phyloP scores from a whole-genome alignment of 1,140 invertebrate genomes.

The Bombus balteatus region DNA sequence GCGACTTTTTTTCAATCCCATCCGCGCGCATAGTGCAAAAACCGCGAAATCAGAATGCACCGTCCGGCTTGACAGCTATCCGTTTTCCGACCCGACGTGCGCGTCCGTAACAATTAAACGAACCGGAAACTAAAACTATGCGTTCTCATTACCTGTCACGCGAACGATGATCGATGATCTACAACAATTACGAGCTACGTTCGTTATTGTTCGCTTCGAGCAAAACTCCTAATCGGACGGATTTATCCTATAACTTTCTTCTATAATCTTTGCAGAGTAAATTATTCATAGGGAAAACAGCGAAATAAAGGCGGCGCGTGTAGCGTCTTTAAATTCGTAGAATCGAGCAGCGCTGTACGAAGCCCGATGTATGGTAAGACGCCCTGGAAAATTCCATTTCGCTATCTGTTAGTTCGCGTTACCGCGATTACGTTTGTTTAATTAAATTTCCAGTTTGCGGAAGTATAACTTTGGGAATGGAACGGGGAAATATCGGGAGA shows the following conservation, averaged over 20 bases:
- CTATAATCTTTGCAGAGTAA: not conserved
- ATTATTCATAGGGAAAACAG: not conserved
- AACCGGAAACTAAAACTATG: conserved; percentile 43
- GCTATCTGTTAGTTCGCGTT: not conserved
- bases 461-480: not conserved
- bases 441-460: not conserved
- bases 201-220: not conserved
- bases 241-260: not conserved
- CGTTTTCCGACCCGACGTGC: conserved; percentile 23
- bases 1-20: conserved; percentile 21
- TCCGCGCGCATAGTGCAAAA: conserved; percentile 22
- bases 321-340: too few species aligned
- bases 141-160: conserved; percentile 35
- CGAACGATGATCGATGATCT: conserved; percentile 44
- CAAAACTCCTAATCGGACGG: not conserved
- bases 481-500: not conserved
- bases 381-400: not conserved
- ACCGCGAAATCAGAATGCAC: conserved; percentile 9
- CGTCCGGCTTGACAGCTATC: conserved; percentile 19
- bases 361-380: not conserved
- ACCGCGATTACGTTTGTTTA: not conserved
- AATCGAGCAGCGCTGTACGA: too few species aligned
- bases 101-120: conserved; percentile 44
- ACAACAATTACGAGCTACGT: conserved; percentile 18
- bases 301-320: not conserved